These are phyloP conservation scores for Emydocephalus ijimae DNA, from an alignment of 2,113 vertebrate species.

Conservation along the genomic window DNA sequence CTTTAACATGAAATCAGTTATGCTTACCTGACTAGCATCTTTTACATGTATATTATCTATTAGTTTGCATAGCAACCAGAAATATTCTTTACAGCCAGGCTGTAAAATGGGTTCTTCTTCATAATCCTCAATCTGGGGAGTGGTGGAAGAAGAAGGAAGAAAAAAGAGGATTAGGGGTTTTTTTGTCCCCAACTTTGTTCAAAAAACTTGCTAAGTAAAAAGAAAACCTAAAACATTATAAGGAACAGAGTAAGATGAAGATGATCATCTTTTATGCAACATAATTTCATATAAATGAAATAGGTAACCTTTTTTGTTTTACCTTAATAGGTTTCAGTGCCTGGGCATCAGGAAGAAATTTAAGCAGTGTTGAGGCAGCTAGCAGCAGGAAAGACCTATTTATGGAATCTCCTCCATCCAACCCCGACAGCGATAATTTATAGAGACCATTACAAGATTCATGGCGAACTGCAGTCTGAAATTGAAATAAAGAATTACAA, in stretches of 20 bases:
- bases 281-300: neutral
- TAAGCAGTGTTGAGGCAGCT: slow-evolving; percentile 92
- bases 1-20: slow-evolving; percentile 17
- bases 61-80: slow-evolving; percentile 98
- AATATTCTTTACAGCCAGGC: slow-evolving; percentile 97
- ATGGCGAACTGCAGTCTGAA: slow-evolving; percentile 90
- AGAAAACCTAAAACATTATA: neutral
- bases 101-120: slow-evolving; percentile 90
- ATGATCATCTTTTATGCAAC: neutral
- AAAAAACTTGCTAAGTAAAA: neutral
- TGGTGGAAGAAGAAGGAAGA: neutral
- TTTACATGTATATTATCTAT: slow-evolving; percentile 99
- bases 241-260: neutral
- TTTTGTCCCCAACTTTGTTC: neutral
- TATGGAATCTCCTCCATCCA: slow-evolving; percentile 96
- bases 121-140: slow-evolving; percentile 89
- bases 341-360: slow-evolving; percentile 97
- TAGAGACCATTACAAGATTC: slow-evolving; percentile 97
- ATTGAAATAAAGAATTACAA: slow-evolving; percentile 34
- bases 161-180: slow-evolving; percentile 35
- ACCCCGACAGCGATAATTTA: slow-evolving; percentile 92
- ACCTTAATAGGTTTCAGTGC: slow-evolving; percentile 91
- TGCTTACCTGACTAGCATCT: slow-evolving; percentile 93
- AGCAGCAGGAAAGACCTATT: slow-evolving; percentile 95
- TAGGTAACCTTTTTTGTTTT: slow-evolving; percentile 32